Conservation (phyloP, 2,888 invertebrate genomes). For the Hyposoter didymator region DNA sequence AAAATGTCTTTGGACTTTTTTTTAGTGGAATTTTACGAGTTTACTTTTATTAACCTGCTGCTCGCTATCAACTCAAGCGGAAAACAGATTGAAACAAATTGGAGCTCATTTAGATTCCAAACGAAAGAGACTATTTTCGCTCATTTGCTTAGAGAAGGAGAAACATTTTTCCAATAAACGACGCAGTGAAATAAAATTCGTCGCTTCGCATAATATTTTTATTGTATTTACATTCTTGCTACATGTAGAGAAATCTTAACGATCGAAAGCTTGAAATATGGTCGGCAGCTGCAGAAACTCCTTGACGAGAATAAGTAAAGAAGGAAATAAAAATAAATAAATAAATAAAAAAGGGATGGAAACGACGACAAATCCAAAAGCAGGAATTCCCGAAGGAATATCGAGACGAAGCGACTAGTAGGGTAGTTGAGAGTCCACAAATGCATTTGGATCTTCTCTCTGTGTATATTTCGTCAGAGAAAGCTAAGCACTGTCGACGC, state of each 20-base stretch:
- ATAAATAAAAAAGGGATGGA: constrained; percentile 38
- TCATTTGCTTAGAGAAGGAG: background rate
- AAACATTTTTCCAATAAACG: constrained; percentile 16
- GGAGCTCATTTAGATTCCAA: background rate
- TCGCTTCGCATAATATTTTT: constrained; percentile 30
- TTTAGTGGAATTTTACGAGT: background rate
- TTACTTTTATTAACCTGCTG: background rate
- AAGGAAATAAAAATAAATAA: constrained; percentile 24
- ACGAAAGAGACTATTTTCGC: background rate
- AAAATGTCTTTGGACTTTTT: background rate
- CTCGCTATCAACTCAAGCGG: background rate
- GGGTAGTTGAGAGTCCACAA: constrained; percentile 32
- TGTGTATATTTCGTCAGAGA: constrained; percentile 57
- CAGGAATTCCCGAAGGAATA: constrained; percentile 62
- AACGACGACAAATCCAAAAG: constrained; percentile 44
- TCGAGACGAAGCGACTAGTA: constrained; percentile 54
- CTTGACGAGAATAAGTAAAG: constrained; percentile 31
- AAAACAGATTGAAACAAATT: constrained; percentile 7
- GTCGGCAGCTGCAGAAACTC: constrained; percentile 60
- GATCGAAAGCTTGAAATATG: constrained; percentile 53
- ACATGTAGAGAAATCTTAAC: constrained; percentile 42
- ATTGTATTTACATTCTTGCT: constrained; percentile 29
- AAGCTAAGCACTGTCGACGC: constrained; percentile 67
- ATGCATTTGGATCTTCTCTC: constrained; percentile 47
- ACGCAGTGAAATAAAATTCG: constrained; percentile 17